A percentile compares a stretch with the other conserved stretches of the same genome.
phyloP scores from a whole-genome alignment of 2,797 vertebrate species.

The Crocidura indochinensis region DNA sequence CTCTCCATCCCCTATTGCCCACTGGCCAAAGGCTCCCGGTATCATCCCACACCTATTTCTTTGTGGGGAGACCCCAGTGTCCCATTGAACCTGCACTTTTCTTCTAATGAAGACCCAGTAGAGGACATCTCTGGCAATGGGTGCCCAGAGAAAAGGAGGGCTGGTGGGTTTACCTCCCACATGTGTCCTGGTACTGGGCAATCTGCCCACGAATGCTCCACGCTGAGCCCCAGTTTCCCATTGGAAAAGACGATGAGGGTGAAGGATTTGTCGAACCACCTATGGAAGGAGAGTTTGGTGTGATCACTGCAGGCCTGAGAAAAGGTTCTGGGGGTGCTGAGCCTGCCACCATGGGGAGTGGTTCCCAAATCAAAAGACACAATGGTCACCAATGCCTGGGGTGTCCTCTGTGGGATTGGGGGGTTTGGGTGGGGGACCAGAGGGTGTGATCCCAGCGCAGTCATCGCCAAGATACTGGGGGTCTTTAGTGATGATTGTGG shows the following conservation, averaged over 20 bases:
- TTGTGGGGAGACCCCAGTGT: background rate
- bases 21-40: background rate
- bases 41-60: no score
- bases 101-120: background rate
- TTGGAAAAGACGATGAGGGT: slow-evolving; percentile 94
- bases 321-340: no score
- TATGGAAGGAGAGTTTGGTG: slow-evolving; percentile 74
- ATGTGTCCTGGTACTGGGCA: slow-evolving; percentile 94
- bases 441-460: background rate
- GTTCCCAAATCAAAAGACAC: background rate
- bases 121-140: background rate
- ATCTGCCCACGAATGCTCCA: slow-evolving; percentile 96
- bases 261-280: slow-evolving; percentile 93
- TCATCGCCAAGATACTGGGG: background rate
- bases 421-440: background rate
- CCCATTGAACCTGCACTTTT: background rate
- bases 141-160: background rate
- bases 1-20: no score
- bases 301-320: no score
- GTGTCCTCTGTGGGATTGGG: background rate
- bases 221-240: slow-evolving; percentile 94
- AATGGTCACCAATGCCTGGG: background rate
- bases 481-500: background rate
- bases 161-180: slow-evolving; percentile 92
- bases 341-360: no score